Evolutionary conservation across 2,797 vertebrate genomes (phyloP).

Genomic region (Pipistrellus nathusii): DNA sequence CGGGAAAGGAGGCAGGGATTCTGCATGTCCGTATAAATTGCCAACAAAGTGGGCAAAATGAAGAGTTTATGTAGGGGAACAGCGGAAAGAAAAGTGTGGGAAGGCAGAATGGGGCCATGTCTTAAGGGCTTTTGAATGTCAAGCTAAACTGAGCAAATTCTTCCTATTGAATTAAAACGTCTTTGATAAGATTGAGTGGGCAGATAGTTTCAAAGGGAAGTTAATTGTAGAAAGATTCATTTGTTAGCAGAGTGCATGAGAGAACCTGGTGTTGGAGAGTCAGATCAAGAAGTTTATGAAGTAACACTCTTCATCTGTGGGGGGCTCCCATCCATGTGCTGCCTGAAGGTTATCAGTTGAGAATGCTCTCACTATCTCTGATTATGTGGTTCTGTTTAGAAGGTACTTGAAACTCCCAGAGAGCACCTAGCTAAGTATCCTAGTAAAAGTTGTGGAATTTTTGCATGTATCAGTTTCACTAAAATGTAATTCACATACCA

Average conservation of each 20-base stretch:
- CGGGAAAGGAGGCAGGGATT: not conserved
- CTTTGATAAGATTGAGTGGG: not conserved
- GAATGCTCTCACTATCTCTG: not conserved
- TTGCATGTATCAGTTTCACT: not conserved
- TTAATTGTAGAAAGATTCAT: not conserved
- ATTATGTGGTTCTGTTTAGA: conserved; percentile 6
- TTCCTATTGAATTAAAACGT: not conserved
- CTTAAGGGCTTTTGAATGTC: not conserved
- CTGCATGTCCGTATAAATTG: not conserved
- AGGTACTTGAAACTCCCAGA: not conserved
- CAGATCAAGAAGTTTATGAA: not conserved
- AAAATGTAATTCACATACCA: not conserved
- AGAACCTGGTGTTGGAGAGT: not conserved
- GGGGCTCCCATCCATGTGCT: not conserved
- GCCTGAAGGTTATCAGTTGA: not conserved
- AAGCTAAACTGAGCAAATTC: not conserved
- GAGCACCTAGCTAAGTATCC: not conserved
- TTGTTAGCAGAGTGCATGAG: not conserved
- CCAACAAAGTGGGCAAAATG: not conserved
- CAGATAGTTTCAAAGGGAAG: not conserved
- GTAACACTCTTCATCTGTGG: not conserved
- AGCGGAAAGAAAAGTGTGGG: not conserved
- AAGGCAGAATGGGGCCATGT: not conserved
- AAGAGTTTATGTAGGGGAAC: not conserved
- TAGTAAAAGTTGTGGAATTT: not conserved